These are phyloP conservation scores for Eclectus roratus DNA, from an alignment of 2,113 vertebrate species.

Conservation along the genomic window DNA sequence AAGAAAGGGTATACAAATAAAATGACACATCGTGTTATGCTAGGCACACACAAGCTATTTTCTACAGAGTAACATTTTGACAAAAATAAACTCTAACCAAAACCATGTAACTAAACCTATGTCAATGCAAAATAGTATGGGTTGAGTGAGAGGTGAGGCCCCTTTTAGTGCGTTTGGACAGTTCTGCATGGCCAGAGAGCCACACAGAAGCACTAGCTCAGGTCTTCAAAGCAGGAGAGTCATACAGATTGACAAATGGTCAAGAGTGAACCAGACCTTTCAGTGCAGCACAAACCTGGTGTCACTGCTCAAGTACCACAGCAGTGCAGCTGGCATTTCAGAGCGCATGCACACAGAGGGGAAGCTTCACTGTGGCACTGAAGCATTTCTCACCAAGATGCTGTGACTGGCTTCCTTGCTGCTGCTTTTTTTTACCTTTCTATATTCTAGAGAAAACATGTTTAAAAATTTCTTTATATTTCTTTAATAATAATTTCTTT, in stretches of 20 bases:
- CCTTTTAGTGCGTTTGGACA: neutral
- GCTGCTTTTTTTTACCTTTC: neutral
- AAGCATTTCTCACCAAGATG: neutral
- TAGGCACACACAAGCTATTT: slow-evolving; percentile 38
- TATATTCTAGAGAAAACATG: neutral
- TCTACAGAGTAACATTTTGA: slow-evolving; percentile 46
- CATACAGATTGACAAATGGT: neutral
- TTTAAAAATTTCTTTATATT: neutral
- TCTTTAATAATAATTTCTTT: too few relatives aligned
- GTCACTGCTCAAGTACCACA: neutral
- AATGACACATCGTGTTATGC: slow-evolving; percentile 42
- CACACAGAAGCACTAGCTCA: neutral
- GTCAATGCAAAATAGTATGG: neutral
- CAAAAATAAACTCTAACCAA: slow-evolving; percentile 25
- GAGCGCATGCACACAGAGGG: neutral
- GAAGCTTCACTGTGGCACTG: fast-evolving
- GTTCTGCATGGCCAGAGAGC: neutral
- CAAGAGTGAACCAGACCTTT: neutral
- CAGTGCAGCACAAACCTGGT: neutral
- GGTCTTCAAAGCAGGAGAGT: neutral
- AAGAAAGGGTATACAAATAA: slow-evolving; percentile 63
- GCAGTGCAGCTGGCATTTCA: neutral
- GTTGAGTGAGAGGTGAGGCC: neutral
- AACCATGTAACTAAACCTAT: neutral
- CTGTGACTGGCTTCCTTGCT: neutral